Conservation (phyloP, 2,797 vertebrate genomes). For the Cottoperca gobio region DNA sequence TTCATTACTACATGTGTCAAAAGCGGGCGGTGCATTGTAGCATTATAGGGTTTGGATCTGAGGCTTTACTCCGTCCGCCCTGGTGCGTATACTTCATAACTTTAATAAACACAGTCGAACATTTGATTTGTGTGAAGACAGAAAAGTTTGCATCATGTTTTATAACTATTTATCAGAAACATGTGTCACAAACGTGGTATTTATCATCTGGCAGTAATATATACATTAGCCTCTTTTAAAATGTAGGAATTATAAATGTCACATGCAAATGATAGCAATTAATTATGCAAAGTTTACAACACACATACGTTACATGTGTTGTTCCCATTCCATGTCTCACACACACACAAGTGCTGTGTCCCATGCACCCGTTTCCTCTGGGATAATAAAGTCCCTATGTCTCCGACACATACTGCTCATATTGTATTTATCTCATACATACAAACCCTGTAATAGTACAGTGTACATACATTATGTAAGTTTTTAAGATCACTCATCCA, state of each 20-base stretch:
- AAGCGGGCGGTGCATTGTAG: background rate
- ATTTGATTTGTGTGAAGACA: background rate
- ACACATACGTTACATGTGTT: background rate
- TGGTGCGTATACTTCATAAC: background rate
- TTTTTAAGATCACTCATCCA: background rate
- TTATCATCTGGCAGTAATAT: background rate
- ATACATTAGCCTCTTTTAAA: background rate
- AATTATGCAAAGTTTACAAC: background rate
- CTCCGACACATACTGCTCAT: background rate
- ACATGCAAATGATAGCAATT: background rate
- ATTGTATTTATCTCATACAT: background rate
- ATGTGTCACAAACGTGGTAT: too few species aligned
- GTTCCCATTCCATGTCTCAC: conserved; percentile 15
- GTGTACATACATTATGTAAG: background rate
- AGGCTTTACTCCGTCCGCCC: background rate
- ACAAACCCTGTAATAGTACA: background rate
- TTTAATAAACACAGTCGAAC: background rate
- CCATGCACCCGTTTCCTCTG: conserved; percentile 1
- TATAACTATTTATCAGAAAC: background rate
- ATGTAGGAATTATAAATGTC: background rate
- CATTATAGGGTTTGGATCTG: background rate
- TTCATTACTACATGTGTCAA: conserved; percentile 9
- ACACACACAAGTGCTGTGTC: too few species aligned
- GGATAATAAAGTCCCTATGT: background rate
- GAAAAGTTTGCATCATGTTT: background rate